Evolutionary conservation across 2,797 vertebrate species (phyloP), one percentile per base, ranked within the genome.

Genomic region (Potorous gilbertii): DNA sequence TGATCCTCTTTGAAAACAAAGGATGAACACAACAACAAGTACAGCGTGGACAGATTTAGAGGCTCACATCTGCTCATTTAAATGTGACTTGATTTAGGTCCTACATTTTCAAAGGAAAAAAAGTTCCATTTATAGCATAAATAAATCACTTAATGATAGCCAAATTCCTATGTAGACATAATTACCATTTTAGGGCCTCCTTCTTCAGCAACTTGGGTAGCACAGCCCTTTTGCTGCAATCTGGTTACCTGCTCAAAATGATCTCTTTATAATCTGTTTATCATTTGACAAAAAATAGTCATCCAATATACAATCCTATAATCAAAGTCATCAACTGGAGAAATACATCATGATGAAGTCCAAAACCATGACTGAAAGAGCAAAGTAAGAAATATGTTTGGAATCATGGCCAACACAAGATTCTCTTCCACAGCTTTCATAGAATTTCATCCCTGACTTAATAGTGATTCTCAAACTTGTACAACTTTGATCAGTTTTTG

Each of bases 21-120:
- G 52, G 52, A 52, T 8, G 52, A 52, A 52, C 52, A 52, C 6
- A 52, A 52, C 52, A 52, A 52, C 52, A 52, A 8, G 34, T 40
- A 18, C 62, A 74, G 14, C 91, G 29, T 90, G 91, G 91, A 59
- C 2, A 54, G 90, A 1, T 90, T 92, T 28, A 92, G 81, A 16
- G 24, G 52, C 6, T 93, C 93, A 92, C 0, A 90, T 59, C 13
- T 66, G 94, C 27, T 95, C 27, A 90, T 28, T 93, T 50, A 93
- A 81, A 91, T 56, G 18, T 29, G 31, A 21, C 40, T 94, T 52
- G 6, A 21, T 28, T 28, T 91, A 13, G 81, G 54, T 57, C 11
- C 24, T 92, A 27, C 95, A 93, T 74, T 81, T 31, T 95, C 31
- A 66, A 92, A 93, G 18, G 96, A 92, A 95, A n/a, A 92, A 94